Base-by-base conservation (phyloP, 2,113 vertebrate species). In the Oncorhynchus gorbuscha region DNA sequence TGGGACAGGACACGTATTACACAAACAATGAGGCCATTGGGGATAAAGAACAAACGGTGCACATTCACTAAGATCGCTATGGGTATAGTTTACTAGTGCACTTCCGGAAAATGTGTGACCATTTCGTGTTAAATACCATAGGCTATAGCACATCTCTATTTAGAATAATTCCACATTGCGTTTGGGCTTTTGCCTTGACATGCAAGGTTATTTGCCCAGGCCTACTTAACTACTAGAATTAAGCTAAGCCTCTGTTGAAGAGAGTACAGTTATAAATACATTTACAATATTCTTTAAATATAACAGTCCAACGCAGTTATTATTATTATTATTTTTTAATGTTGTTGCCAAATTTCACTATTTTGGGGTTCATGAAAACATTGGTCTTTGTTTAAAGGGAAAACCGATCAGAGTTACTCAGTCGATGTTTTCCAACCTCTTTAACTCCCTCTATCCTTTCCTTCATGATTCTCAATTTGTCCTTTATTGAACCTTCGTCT, bases 401-500 rank as follows among this genome's bases (percentile, higher is more conserved):
- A 77, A 67, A 76, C 71, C 49, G 71, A 83, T 79, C 79, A 71
- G 22, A 61, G n/a, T 62, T n/a, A 62, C 18, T 62, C 66, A 39
- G 69, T 64, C 26, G 51, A 67, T 75, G 51, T 82, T 73, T 76
- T 79, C 16, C 77, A 77, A 73, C 74, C 69, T 77, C 74, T 59
- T 80, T 83, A 72, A 55, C 69, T 77, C 74, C 64, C 76, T 82
- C 67, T 80, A 68, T 82, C 77, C 70, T 77, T 74, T 80, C 77
- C 70, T 78, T 76, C 84, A 74, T 84, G 73, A 76, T 82, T 83
- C 76, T 62, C 72, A 86, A 82, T 89, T 87, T 89, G 80, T 86
- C 84, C 77, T 81, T 85, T 86, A 86, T 76, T 86, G 77, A 84
- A 86, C 85, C 84, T 86, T 83, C 81, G 84, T 84, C 82, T 87